Evolutionary conservation across 2,113 vertebrate species (phyloP), one percentile per base, ranked within the genome.

Genomic region (Ptychochromis oligacanthus): DNA sequence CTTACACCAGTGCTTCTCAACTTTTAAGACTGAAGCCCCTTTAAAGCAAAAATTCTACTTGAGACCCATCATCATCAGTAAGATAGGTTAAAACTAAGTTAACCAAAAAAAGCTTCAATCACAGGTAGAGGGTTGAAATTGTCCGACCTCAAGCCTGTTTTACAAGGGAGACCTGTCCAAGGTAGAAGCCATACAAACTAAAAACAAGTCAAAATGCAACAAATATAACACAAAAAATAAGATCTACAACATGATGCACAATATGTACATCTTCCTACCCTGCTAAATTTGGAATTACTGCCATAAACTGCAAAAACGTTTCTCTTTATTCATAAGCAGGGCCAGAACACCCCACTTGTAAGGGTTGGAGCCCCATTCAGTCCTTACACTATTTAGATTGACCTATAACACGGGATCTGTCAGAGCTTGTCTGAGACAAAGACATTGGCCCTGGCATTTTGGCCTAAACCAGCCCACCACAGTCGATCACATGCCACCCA

Each of bases 321-420:
- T 59, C 17, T 40, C 2, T 46, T 46, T 76, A 12, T 76, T 76
- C 36, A 76, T 77, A 46, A 60, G 57, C 75, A 31, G 5, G 0
- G 40, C 57, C 57, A 77, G 57, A 49, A 46, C 46, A 43, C 36
- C 36, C 10, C 22, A 58, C 74, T 18, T 28, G 55, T 58, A 36
- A 60, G 56, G 7, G 7, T 7, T 9, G 54, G 54, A n/a, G n/a
- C 54, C 3, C 54, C 20, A 56, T 56, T n/a, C 55, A 12, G 14
- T 28, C 20, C 36, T 7, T 54, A 54, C 11, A n/a, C 7, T 11
- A 20, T 72, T 72, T 72, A 52, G 49, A 54, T 52, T 72, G 46
- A n/a, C 0, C 10, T 20, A 31, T 70, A 20, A 31, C 65, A 70
- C 6, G 2, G 0, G 24, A 15, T 70, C 24, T 20, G 43, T 13